Conservation (phyloP, 2,113 vertebrate species). For the Psittacula cyanocephala region DNA sequence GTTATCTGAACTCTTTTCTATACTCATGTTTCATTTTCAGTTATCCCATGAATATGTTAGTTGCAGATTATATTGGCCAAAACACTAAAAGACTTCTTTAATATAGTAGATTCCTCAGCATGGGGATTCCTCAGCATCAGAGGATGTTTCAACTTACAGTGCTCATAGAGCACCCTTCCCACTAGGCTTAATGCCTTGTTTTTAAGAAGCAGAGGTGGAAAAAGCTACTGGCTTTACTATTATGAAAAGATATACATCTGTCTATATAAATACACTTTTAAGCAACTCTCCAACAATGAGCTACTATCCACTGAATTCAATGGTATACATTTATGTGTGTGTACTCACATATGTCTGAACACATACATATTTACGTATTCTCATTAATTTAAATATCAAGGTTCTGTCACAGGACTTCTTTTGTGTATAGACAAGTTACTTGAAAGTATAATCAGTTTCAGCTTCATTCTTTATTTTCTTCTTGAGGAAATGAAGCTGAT, state of each 20-base stretch:
- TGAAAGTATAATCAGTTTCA: not conserved
- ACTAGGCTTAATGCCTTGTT: not conserved
- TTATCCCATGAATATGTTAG: not conserved
- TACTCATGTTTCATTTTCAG: not conserved
- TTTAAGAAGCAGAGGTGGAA: not conserved
- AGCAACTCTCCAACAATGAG: not conserved
- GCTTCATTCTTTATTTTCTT: not conserved
- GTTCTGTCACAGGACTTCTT: not conserved
- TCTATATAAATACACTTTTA: not conserved
- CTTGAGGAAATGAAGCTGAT: not conserved
- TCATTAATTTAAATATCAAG: not conserved
- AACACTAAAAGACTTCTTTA: not conserved
- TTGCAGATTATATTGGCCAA: not conserved
- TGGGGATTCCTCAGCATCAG: not conserved
- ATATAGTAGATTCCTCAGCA: not conserved
- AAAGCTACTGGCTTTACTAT: not conserved
- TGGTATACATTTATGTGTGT: not conserved
- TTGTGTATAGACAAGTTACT: not conserved
- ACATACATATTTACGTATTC: not conserved
- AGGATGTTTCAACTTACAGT: not conserved
- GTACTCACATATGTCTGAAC: accelerated
- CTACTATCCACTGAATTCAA: not conserved
- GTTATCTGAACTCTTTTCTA: not conserved
- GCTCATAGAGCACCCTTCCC: not conserved
- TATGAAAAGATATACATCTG: not conserved